Evolutionary conservation across 1,140 invertebrate genomes (phyloP).

Genomic region (Centruroides sculpturatus): DNA sequence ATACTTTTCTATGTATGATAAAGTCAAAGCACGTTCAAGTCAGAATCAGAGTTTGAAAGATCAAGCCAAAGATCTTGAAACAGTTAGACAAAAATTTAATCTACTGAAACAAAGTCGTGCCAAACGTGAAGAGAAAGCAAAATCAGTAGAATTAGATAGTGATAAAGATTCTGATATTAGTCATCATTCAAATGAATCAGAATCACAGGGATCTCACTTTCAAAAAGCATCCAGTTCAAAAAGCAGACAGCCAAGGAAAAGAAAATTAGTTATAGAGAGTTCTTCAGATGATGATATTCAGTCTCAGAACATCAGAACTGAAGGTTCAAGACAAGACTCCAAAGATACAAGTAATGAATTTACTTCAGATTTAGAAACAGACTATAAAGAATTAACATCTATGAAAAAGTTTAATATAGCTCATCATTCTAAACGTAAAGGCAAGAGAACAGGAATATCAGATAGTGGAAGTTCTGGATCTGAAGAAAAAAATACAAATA

Average conservation of each 20-base stretch:
- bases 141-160: constrained; percentile 11
- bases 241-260: constrained; percentile 8
- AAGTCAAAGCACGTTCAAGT: constrained; percentile 84
- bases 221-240: background rate
- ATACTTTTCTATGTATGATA: constrained; percentile 96
- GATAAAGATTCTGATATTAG: constrained; percentile 12
- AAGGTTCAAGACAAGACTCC: constrained; percentile 2
- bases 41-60: constrained; percentile 49
- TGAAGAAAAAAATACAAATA: constrained; percentile 38
- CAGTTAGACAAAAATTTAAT: constrained; percentile 74
- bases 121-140: constrained; percentile 13
- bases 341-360: constrained; percentile 12
- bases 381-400: constrained; percentile 4
- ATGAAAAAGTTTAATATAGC: background rate
- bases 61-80: constrained; percentile 70
- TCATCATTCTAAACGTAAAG: constrained; percentile 3
- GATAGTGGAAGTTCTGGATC: constrained; percentile 13
- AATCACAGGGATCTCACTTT: constrained; percentile 1
- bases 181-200: constrained; percentile 8
- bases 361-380: constrained; percentile 13
- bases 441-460: constrained; percentile 30
- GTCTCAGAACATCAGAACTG: constrained; percentile 2
- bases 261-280: constrained; percentile 15
- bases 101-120: constrained; percentile 60
- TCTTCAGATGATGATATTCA: constrained; percentile 13